A percentile compares a stretch with the other conserved stretches of the same genome.
Evolutionary conservation across 2,113 vertebrate species (phyloP).

Genomic region (Salvelinus sp.): DNA sequence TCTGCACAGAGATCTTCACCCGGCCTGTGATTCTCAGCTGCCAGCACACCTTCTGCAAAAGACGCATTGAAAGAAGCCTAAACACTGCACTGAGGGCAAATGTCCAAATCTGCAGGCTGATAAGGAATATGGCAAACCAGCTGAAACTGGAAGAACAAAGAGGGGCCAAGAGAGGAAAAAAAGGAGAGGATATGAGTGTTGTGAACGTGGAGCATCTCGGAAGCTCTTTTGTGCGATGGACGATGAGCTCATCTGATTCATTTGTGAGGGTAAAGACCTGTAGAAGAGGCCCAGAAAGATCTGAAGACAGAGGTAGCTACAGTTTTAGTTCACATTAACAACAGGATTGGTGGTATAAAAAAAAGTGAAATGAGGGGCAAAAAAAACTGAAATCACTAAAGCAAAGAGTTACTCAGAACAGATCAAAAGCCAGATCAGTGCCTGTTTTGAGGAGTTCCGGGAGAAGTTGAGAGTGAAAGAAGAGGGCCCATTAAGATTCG

Average conservation of each 20-base stretch:
- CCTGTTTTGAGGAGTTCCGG: too few relatives aligned
- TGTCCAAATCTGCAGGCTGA: constrained; percentile 32
- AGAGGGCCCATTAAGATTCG: too few relatives aligned
- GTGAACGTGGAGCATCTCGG: constrained; percentile 2
- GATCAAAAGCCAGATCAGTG: too few relatives aligned
- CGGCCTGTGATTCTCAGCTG: not conserved
- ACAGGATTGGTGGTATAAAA: too few relatives aligned
- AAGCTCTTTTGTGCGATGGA: not conserved
- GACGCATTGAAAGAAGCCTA: not conserved
- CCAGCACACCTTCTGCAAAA: constrained; percentile 13
- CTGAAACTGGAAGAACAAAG: too few relatives aligned
- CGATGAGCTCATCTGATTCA: not conserved
- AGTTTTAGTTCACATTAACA: not conserved
- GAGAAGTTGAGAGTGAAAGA: too few relatives aligned
- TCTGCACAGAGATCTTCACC: too few relatives aligned
- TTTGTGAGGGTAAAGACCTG: not conserved
- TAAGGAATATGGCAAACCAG: constrained; percentile 28
- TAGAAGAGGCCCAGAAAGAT: not conserved
- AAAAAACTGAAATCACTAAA: too few relatives aligned
- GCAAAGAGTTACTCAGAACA: too few relatives aligned
- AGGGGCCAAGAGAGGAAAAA: too few relatives aligned
- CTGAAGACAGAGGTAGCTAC: not conserved
- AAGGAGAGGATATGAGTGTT: not conserved
- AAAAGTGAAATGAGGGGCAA: too few relatives aligned
- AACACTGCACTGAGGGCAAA: constrained; percentile 20